Percentiles rank a stretch among this genome's conserved stretches.
Conservation (phyloP, 2,888 invertebrate genomes). For the Ormyrus pomaceus region DNA sequence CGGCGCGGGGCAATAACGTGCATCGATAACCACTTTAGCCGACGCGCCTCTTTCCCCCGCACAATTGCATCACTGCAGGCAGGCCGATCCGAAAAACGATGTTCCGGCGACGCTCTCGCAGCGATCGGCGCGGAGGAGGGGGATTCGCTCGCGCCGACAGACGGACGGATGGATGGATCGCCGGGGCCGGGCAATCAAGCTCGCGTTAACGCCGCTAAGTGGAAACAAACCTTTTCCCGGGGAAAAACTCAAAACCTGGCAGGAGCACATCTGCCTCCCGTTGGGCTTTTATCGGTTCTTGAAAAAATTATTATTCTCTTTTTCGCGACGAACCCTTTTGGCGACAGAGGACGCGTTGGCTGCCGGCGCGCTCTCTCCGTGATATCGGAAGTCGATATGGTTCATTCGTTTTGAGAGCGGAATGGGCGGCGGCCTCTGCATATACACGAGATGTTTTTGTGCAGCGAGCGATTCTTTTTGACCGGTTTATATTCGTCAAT, state of each 20-base stretch:
- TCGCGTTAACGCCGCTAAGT: constrained; percentile 68
- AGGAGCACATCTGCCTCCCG: not conserved
- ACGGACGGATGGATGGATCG: constrained; percentile 62
- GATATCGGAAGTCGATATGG: constrained; percentile 40
- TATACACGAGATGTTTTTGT: constrained; percentile 18
- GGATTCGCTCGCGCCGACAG: constrained; percentile 16
- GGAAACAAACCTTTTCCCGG: constrained; percentile 63
- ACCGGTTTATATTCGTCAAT: not conserved
- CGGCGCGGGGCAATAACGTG: too few species aligned
- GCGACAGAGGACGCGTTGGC: too few species aligned
- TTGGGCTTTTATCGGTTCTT: constrained; percentile 46
- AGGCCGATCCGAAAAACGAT: too few species aligned
- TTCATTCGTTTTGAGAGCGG: constrained; percentile 5
- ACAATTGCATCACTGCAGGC: too few species aligned
- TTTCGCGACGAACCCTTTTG: not conserved
- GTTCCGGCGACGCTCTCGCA: too few species aligned
- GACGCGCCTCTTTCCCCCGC: too few species aligned
- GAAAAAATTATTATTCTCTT: constrained; percentile 41
- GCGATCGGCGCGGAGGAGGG: not conserved
- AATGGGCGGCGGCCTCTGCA: not conserved
- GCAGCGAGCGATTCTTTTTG: not conserved
- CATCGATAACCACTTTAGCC: too few species aligned
- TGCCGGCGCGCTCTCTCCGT: not conserved
- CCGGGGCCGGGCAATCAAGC: constrained; percentile 66
- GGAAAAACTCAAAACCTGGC: too few species aligned